A percentile compares a stretch with the other conserved stretches of the same genome.
Evolutionary conservation across 2,113 vertebrate genomes (phyloP).

Genomic region (Cardinalis cardinalis): DNA sequence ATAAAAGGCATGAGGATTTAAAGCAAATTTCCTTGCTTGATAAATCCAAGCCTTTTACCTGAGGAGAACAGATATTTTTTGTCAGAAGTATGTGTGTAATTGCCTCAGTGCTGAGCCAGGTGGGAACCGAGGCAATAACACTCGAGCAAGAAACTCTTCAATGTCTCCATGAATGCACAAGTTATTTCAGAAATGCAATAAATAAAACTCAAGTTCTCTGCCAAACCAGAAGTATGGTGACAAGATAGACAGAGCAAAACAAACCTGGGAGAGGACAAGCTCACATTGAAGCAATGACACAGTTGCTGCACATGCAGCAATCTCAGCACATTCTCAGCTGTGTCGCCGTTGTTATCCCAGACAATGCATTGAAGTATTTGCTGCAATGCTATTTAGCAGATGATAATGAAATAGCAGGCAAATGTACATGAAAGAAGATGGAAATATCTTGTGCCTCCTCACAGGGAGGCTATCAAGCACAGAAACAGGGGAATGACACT

Average conservation of each 20-base stretch:
- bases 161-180: background rate
- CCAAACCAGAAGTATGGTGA: background rate
- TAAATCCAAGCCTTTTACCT: background rate
- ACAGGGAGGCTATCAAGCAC: background rate
- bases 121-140: background rate
- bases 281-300: conserved; percentile 12
- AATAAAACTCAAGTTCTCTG: background rate
- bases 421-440: background rate
- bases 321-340: background rate
- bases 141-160: background rate
- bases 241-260: background rate
- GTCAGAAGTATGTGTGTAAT: background rate
- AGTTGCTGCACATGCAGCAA: background rate
- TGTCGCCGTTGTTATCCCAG: background rate
- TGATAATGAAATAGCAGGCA: conserved; percentile 7
- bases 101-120: background rate
- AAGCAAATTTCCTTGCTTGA: background rate
- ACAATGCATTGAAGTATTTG: background rate
- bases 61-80: background rate
- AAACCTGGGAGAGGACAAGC: background rate
- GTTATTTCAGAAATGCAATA: background rate
- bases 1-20: background rate
- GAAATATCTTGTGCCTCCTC: background rate
- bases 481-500: background rate
- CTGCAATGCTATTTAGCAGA: conserved; percentile 4